Conservation (phyloP, 2,888 invertebrate genomes). For the Thysanoteuthis rhombus region DNA sequence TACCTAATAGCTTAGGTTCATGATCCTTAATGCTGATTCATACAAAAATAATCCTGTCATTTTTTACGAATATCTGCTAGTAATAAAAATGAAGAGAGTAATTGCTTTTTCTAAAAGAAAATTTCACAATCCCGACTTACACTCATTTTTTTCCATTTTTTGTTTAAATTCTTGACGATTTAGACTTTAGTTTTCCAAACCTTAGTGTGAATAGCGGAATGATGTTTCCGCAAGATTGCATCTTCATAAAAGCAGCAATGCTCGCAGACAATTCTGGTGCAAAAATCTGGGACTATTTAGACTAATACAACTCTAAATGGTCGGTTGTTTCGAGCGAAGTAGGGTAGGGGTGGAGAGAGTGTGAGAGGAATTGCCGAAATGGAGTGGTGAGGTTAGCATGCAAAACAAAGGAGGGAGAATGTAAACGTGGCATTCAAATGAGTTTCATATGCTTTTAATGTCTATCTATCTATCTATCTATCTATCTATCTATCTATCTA, state of each 20-base stretch:
- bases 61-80: too few species aligned
- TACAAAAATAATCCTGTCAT: too few species aligned
- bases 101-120: too few species aligned
- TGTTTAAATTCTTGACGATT: too few species aligned
- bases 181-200: not conserved
- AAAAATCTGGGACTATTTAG: slow-evolving; percentile 12
- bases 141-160: too few species aligned
- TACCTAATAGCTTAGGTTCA: too few species aligned
- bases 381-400: too few species aligned
- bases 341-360: too few species aligned
- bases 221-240: not conserved
- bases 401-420: not conserved
- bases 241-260: slow-evolving; percentile 1
- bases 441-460: not conserved
- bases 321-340: not conserved
- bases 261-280: slow-evolving; percentile 12
- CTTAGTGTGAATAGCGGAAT: not conserved
- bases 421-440: not conserved
- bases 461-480: not conserved
- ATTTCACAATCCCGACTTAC: too few species aligned
- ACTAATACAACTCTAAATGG: not conserved
- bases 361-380: too few species aligned
- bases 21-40: too few species aligned
- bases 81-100: too few species aligned
- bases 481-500: not conserved